Conservation (phyloP, 2,888 invertebrate species). For the Petrophora chlorosata region DNA sequence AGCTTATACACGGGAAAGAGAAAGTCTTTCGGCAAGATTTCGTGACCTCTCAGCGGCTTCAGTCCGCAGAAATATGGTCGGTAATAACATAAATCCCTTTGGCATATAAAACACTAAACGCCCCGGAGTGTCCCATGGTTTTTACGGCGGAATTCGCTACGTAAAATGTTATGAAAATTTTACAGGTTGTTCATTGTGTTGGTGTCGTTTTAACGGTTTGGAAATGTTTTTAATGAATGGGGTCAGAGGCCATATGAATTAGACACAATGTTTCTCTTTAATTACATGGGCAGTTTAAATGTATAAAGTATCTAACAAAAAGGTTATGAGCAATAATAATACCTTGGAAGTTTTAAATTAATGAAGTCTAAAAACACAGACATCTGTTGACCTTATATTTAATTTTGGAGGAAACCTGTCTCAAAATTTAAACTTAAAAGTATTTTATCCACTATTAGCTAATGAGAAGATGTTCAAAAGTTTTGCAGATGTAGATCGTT, state of each 20-base stretch:
- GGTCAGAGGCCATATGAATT: slow-evolving; percentile 5
- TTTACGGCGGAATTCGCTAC: slow-evolving; percentile 61
- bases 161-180: slow-evolving; percentile 66
- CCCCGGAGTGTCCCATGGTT: slow-evolving; percentile 75
- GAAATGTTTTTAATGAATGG: slow-evolving; percentile 14
- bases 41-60: slow-evolving; percentile 83
- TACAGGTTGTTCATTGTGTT: slow-evolving; percentile 45
- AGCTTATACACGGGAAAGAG: slow-evolving; percentile 53
- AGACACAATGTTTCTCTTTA: slow-evolving; percentile 8
- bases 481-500: too few relatives aligned
- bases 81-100: slow-evolving; percentile 84
- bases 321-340: too few relatives aligned
- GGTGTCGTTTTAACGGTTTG: slow-evolving; percentile 37
- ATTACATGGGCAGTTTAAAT: too few relatives aligned
- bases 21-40: slow-evolving; percentile 71
- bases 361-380: too few relatives aligned
- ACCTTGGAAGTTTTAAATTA: too few relatives aligned
- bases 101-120: slow-evolving; percentile 85
- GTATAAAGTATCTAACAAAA: too few relatives aligned
- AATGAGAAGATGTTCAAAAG: too few relatives aligned
- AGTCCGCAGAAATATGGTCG: slow-evolving; percentile 82
- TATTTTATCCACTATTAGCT: too few relatives aligned
- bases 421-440: too few relatives aligned
- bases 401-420: too few relatives aligned
- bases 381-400: too few relatives aligned